Conservation (phyloP, 2,113 vertebrate species). For the Dicaeum eximium region DNA sequence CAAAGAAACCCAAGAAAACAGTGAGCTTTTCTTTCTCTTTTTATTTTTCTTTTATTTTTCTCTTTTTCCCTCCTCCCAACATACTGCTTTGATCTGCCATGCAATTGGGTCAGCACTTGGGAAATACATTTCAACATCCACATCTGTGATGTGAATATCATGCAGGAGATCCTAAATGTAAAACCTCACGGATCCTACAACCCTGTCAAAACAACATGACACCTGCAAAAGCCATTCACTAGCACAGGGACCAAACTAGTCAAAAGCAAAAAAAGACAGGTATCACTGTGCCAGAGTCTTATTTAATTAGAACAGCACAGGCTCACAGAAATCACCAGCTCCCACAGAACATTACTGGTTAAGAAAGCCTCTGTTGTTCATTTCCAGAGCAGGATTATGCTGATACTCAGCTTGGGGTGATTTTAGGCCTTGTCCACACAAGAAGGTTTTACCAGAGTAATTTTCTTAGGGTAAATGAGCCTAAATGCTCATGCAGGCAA, state of each 20-base stretch:
- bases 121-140: conserved; percentile 51
- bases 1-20: conserved; percentile 24
- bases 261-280: neutral
- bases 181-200: neutral
- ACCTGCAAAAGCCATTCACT: neutral
- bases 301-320: neutral
- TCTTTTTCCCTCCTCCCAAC: neutral
- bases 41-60: neutral
- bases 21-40: neutral
- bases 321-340: neutral
- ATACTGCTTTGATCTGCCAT: conserved; percentile 54
- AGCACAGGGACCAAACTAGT: neutral
- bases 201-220: neutral
- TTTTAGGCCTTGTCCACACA: neutral
- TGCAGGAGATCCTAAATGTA: conserved; percentile 10
- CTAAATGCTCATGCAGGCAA: neutral
- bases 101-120: conserved; percentile 57
- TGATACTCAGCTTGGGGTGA: neutral
- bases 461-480: neutral
- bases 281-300: neutral
- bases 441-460: neutral
- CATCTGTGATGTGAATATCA: neutral
- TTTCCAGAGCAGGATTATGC: neutral
- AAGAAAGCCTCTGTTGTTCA: neutral
- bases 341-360: neutral